Base-by-base conservation (phyloP, 2,797 vertebrate genomes). In the Chaetophractus vellerosus region DNA sequence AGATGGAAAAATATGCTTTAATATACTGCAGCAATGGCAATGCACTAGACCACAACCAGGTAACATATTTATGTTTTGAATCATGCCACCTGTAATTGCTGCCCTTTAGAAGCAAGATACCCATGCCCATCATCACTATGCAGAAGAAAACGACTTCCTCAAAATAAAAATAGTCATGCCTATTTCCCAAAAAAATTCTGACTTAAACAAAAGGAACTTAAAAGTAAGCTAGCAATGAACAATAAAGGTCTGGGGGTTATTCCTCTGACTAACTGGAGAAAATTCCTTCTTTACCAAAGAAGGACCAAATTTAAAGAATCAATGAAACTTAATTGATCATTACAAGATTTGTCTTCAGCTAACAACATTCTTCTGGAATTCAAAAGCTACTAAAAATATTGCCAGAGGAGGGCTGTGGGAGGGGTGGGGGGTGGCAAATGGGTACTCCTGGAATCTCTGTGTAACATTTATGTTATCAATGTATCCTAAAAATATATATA, bases 31-130 rank as follows among this genome's bases (percentile, higher is more conserved):
- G 38, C 21, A 36, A 57, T 11, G 24, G 59, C 52, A 38, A 91
- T n/a, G 52, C 79, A 36, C 38, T 26, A 84, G 85, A 91, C 16
- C n/a, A 71, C 33, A 83, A 93, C 6, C 78, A 31, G 48, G 41
- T 92, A 48, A 48, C 72, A 31, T 88, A 55, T 83, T 88, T 79
- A 86, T 88, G 61, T 93, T 88, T 85, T 76, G 41, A 31, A 92
- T 90, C 48, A 78, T 33, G 45, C 74, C 82, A 79, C 28, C 71
- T 92, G 3, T n/a, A 88, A 92, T 19, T 38, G 38, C 31, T 96
- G 68, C 64, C 28, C 71, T 63, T 92, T 80, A 88, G 36, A 82
- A 8, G 36, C 87, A 33, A 88, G 68, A 81, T 61, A 84, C 41
- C 33, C 18, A 82, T 82, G 78, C 82, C 52, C 28, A 71, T 28